Evolutionary conservation across 1,140 invertebrate species (phyloP).

Genomic region (Leptoteleia sp.): DNA sequence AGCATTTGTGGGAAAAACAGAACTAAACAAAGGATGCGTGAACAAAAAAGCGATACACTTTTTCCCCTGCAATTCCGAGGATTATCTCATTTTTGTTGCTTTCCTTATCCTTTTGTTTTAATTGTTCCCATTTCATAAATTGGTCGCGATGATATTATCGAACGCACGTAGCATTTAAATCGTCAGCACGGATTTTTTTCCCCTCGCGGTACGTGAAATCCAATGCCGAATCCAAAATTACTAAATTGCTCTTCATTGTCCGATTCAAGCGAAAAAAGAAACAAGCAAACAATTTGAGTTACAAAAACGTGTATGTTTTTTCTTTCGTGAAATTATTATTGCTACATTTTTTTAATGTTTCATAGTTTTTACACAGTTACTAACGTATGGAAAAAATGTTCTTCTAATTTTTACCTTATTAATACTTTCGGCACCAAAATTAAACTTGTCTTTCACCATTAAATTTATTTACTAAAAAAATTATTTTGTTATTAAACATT

Average conservation of each 20-base stretch:
- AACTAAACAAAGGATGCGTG: slow-evolving; percentile 47
- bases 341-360: no score
- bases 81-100: slow-evolving; percentile 40
- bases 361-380: no score
- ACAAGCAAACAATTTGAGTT: no score
- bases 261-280: slow-evolving; percentile 6
- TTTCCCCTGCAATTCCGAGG: slow-evolving; percentile 11
- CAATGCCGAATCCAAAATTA: slow-evolving; percentile 1
- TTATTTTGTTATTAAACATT: no score
- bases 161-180: slow-evolving; percentile 2
- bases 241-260: no score
- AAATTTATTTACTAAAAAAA: no score
- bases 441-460: no score
- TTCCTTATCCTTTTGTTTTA: slow-evolving; percentile 37
- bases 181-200: not conserved
- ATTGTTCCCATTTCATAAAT: slow-evolving; percentile 55
- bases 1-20: slow-evolving; percentile 51
- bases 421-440: no score
- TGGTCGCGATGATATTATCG: slow-evolving; percentile 38
- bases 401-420: no score
- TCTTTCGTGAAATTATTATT: no score
- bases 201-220: not conserved
- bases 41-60: slow-evolving; percentile 48
- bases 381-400: no score
- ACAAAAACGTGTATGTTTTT: no score